A percentile compares a stretch with the other conserved stretches of the same genome.
Conservation (phyloP, 2,888 invertebrate genomes). For the Thymelicus lineola region DNA sequence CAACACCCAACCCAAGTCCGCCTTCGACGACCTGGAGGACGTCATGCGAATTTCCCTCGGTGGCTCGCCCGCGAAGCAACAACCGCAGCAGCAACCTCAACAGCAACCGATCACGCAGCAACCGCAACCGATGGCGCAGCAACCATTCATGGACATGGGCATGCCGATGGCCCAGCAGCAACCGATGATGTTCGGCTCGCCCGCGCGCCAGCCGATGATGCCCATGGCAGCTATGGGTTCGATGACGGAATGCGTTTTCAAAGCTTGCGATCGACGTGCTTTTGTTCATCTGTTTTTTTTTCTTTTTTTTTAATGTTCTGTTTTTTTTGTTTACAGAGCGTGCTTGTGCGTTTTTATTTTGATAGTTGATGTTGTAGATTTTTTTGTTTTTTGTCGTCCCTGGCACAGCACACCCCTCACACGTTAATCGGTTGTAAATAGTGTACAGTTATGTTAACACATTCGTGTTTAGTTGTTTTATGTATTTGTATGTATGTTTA, state of each 20-base stretch:
- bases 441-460: conserved; percentile 2
- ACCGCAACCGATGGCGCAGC: conserved; percentile 66
- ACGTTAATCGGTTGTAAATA: conserved; percentile 15
- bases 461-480: background rate
- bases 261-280: conserved; percentile 30
- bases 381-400: background rate
- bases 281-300: conserved; percentile 5
- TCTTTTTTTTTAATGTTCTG: background rate
- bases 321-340: conserved; percentile 45
- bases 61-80: conserved; percentile 83
- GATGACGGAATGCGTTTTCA: conserved; percentile 46
- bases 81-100: conserved; percentile 68
- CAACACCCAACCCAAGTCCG: conserved; percentile 83
- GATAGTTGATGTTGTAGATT: conserved; percentile 17
- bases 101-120: conserved; percentile 70
- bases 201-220: conserved; percentile 76
- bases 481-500: conserved; percentile 4
- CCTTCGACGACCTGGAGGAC: conserved; percentile 89
- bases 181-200: conserved; percentile 77
- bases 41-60: conserved; percentile 88
- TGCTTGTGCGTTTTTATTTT: conserved; percentile 47
- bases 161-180: conserved; percentile 53
- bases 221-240: conserved; percentile 82
- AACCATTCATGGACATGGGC: conserved; percentile 66
- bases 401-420: conserved; percentile 22